A percentile compares a stretch with the other conserved stretches of the same genome.
These are phyloP conservation scores for Micropoecilia bifurca DNA, from an alignment of 2,797 vertebrate species.

Conservation along the genomic window DNA sequence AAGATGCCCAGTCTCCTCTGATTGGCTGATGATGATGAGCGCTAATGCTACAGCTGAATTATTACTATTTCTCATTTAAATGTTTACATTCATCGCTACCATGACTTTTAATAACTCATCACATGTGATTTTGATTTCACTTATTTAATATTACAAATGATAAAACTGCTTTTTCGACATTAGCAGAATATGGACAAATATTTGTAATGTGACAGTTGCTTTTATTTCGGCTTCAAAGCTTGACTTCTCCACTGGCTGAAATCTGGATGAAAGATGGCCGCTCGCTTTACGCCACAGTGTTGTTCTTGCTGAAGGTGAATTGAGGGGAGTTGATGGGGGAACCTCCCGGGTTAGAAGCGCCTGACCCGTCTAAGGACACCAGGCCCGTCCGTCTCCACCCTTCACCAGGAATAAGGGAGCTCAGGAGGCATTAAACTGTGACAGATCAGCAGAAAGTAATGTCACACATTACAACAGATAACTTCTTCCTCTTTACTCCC, in stretches of 20 bases:
- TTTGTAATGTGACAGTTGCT: too few relatives aligned
- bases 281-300: conserved; percentile 16
- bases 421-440: not conserved
- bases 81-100: too few relatives aligned
- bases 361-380: conserved; percentile 34
- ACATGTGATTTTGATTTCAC: too few relatives aligned
- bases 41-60: too few relatives aligned
- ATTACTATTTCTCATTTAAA: too few relatives aligned
- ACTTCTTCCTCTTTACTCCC: not conserved
- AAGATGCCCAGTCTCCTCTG: too few relatives aligned
- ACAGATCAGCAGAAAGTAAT: conserved; percentile 13
- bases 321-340: not conserved
- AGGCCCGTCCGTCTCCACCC: conserved; percentile 21
- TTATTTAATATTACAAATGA: too few relatives aligned
- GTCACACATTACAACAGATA: conserved; percentile 1
- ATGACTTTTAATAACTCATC: too few relatives aligned
- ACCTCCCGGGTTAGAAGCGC: conserved; percentile 32
- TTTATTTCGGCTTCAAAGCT: conserved; percentile 19
- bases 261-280: conserved; percentile 25
- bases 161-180: too few relatives aligned
- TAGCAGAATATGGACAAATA: too few relatives aligned
- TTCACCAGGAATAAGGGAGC: conserved; percentile 21
- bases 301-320: conserved; percentile 11
- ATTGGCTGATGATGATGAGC: too few relatives aligned
- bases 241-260: conserved; percentile 11